These are phyloP conservation scores for Propithecus coquereli DNA, from an alignment of 2,113 vertebrate genomes.

Conservation along the genomic window DNA sequence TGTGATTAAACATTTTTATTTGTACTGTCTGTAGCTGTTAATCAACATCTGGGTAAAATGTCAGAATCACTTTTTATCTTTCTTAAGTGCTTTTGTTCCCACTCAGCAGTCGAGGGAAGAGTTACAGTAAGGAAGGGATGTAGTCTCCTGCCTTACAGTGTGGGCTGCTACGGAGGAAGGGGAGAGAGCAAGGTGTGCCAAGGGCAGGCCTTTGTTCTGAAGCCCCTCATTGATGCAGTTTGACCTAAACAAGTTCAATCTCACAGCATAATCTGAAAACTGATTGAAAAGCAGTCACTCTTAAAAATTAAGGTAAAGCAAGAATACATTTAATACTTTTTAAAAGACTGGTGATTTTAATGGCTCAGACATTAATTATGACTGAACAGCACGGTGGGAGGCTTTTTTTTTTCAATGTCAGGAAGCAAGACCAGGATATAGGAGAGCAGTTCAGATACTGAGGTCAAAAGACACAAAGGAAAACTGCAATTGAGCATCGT, in stretches of 20 bases:
- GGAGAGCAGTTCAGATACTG: background rate
- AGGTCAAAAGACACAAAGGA: background rate
- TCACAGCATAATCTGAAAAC: background rate
- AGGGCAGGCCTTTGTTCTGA: background rate
- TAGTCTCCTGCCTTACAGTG: background rate
- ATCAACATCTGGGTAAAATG: constrained; percentile 71
- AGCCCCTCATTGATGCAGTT: background rate
- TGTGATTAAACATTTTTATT: constrained; percentile 64
- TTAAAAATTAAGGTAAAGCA: background rate
- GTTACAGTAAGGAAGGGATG: background rate
- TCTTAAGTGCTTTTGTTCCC: constrained; percentile 50
- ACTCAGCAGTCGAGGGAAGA: constrained; percentile 42
- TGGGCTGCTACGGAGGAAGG: background rate
- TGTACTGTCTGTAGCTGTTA: constrained; percentile 58
- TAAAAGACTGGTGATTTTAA: background rate
- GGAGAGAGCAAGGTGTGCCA: too few relatives aligned
- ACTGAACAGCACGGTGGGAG: background rate
- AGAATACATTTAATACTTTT: background rate
- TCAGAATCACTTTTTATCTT: constrained; percentile 59
- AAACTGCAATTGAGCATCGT: background rate
- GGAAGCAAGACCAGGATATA: constrained; percentile 44
- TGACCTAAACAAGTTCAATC: background rate
- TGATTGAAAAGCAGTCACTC: background rate
- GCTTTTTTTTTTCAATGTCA: background rate
- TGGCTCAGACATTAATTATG: background rate